A percentile compares a stretch with the other conserved stretches of the same genome.
Evolutionary conservation across 2,888 invertebrate genomes (phyloP).

Genomic region (Drosophila birchii): DNA sequence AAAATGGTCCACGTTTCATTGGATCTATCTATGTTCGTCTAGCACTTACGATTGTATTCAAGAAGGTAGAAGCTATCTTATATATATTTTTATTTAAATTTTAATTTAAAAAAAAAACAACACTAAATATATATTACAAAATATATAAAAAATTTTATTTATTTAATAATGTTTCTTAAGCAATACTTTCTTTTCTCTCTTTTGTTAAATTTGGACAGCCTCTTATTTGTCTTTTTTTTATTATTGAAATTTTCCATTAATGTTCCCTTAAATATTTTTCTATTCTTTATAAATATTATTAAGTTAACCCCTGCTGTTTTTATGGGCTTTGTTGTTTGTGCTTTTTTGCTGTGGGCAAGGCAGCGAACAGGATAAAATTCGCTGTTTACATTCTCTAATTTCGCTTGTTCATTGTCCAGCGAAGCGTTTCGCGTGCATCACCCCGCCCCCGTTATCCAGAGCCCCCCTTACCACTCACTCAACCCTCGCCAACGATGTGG

Average conservation of each 20-base stretch:
- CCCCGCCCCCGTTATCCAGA: constrained; percentile 2
- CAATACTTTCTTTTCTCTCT: too few relatives aligned
- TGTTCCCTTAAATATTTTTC: neutral
- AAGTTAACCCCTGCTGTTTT: constrained; percentile 18
- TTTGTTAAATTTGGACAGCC: neutral
- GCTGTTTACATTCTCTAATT: constrained; percentile 81
- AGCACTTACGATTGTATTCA: neutral
- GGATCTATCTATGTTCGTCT: constrained; percentile 35
- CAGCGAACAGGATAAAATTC: constrained; percentile 79
- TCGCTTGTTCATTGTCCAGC: constrained; percentile 81
- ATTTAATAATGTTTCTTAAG: too few relatives aligned
- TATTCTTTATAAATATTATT: constrained; percentile 21
- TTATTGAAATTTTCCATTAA: neutral
- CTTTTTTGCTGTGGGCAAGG: constrained; percentile 46
- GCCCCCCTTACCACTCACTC: neutral
- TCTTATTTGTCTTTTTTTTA: neutral
- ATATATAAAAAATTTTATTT: neutral
- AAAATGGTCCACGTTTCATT: constrained; percentile 71
- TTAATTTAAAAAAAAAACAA: neutral
- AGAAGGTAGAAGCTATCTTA: neutral
- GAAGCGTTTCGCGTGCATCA: constrained; percentile 74
- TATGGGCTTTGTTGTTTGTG: constrained; percentile 34
- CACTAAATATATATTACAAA: neutral
- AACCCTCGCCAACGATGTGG: neutral
- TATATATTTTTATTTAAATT: neutral